Conservation (phyloP, 2,113 vertebrate genomes). For the Elanus axillaris region DNA sequence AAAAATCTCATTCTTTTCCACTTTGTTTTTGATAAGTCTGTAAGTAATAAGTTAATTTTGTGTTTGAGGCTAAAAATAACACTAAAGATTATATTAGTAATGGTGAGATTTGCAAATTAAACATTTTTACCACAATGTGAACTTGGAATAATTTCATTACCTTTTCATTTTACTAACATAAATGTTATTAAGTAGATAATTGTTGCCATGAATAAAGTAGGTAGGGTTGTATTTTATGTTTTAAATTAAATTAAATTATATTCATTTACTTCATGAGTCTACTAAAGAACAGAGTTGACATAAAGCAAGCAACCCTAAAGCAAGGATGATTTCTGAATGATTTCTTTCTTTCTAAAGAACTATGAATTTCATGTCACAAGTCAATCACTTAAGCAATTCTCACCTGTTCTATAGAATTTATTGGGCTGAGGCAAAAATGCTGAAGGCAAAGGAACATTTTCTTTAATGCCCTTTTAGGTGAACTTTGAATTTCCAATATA, state of each 20-base stretch:
- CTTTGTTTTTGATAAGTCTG: neutral
- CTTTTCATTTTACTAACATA: neutral
- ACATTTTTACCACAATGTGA: neutral
- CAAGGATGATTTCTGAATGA: neutral
- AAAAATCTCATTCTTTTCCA: neutral
- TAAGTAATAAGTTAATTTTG: neutral
- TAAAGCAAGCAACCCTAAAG: neutral
- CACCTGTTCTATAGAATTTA: neutral
- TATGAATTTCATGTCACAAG: neutral
- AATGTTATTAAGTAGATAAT: neutral
- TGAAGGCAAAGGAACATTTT: neutral
- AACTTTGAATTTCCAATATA: neutral
- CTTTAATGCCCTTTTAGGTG: neutral
- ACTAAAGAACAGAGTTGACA: neutral
- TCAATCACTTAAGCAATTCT: neutral
- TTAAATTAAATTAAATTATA: neutral
- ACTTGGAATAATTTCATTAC: neutral
- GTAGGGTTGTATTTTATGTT: neutral
- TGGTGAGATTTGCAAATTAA: neutral
- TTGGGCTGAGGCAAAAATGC: neutral
- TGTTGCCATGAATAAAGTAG: neutral
- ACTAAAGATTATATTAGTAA: neutral
- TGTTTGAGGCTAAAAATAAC: neutral
- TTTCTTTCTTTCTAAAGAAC: neutral
- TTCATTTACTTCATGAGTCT: neutral